Evolutionary conservation across 2,797 vertebrate species (phyloP), one percentile per base, ranked within the genome.

Genomic region (Anabacerthia variegaticeps): DNA sequence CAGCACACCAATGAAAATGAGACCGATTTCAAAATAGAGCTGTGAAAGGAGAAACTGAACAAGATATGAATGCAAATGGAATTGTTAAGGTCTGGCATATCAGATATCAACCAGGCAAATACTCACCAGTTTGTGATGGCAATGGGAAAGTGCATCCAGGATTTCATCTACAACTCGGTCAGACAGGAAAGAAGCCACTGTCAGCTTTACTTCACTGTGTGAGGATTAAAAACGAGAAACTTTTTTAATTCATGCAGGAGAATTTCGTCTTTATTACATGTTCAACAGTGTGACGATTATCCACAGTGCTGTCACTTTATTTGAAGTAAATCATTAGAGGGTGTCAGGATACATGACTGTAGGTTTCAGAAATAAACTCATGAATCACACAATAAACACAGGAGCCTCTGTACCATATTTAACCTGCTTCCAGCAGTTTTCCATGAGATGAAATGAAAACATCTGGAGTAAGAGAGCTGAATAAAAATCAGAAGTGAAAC

Each of bases 141-240:
- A 99, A 44, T 97, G 96, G 44, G 99, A 99, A 49, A 99, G 98
- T 8, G 99, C 98, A 83, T 99, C 99, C 94, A 99, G 96, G 93
- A 99, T 99, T 97, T 99, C 99, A 88, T 99, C 99, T 37, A 99
- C 99, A 16, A 99, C 98, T 41, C 98, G 99, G 95, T 99, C 99
- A 4, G 99, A 99, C 85, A 99, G 98, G 96, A 99, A 99, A 79
- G 99, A 99, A 19, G 99, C 99, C 56, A 99, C 98, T 67, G 98
- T 99, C 96, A 99, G 96, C 97, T 99, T 99, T 87, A 99, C 99
- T 97, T 99, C 99, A 93, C 99, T 99, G 95, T 52, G 55, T 58
- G 67, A 94, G 88, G 91, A 96, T 87, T 92, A 88, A 95, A 91
- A 94, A 87, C 30, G 78, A 94, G 66, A 88, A 16, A 77, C 73